Conservation (phyloP, 1,140 invertebrate species). For the Tetragnatha versicolor region DNA sequence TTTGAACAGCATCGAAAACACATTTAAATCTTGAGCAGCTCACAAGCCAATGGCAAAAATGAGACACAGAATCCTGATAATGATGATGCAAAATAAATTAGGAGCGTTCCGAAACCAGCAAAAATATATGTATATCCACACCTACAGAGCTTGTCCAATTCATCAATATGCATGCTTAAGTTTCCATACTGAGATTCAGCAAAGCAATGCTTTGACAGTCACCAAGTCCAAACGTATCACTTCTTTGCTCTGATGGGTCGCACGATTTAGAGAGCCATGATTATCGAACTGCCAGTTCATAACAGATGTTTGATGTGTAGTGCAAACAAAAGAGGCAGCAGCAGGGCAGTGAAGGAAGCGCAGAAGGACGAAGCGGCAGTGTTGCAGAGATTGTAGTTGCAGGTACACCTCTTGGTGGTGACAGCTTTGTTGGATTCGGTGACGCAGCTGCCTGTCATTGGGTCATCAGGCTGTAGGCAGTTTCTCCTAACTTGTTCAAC, state of each 20-base stretch:
- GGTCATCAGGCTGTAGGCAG: conserved; percentile 8
- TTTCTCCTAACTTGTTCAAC: conserved; percentile 22
- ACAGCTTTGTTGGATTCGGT: conserved; percentile 1
- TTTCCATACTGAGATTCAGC: too few relatives aligned
- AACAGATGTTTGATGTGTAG: not conserved
- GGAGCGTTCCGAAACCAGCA: too few relatives aligned
- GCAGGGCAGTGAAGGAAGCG: not conserved
- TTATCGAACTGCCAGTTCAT: not conserved
- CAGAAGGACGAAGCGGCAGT: not conserved
- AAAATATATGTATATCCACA: too few relatives aligned
- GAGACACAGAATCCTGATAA: too few relatives aligned
- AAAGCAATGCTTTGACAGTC: too few relatives aligned
- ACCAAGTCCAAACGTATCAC: too few relatives aligned
- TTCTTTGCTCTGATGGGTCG: not conserved
- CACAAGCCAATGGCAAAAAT: too few relatives aligned
- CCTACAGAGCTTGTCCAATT: too few relatives aligned
- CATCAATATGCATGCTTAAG: too few relatives aligned
- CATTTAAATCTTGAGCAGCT: too few relatives aligned
- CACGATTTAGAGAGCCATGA: not conserved
- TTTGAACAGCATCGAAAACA: too few relatives aligned
- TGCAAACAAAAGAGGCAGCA: not conserved
- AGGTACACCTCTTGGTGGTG: conserved; percentile 9
- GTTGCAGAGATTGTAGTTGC: conserved; percentile 32
- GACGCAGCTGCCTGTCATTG: conserved; percentile 12
- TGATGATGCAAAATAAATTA: too few relatives aligned